Percentiles rank a stretch among this genome's conserved stretches.
phyloP scores from a whole-genome alignment of 1,140 invertebrate species.

The Zaprionus camerounensis region DNA sequence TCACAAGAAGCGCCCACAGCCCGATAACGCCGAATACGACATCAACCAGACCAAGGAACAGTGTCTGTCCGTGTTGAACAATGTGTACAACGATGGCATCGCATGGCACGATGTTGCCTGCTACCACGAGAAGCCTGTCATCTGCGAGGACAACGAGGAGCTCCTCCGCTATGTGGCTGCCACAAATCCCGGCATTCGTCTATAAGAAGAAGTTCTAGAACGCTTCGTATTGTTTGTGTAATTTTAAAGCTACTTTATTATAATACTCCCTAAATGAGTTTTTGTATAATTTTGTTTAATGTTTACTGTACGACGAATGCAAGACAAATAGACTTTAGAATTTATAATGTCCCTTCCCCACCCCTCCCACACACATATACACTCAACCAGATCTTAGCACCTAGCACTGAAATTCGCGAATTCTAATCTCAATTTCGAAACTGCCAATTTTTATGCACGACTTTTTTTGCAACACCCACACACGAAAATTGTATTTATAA shows the following conservation, averaged over 20 bases:
- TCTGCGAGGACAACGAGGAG: conserved; percentile 95
- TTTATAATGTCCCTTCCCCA: conserved; percentile 64
- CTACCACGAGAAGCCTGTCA: conserved; percentile 95
- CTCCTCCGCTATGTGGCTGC: conserved; percentile 92
- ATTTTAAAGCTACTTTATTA: conserved; percentile 82
- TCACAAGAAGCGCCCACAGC: conserved; percentile 94
- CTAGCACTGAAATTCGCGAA: conserved; percentile 34
- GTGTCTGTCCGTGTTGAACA: conserved; percentile 93
- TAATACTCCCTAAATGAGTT: conserved; percentile 78
- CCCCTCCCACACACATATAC: conserved; percentile 56
- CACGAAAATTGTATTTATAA: conserved; percentile 59
- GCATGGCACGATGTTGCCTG: conserved; percentile 97
- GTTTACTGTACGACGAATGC: conserved; percentile 73
- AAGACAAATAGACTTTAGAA: conserved; percentile 84
- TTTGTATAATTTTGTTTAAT: conserved; percentile 78
- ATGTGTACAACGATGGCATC: conserved; percentile 96
- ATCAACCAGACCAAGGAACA: conserved; percentile 95
- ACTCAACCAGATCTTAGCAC: conserved; percentile 11
- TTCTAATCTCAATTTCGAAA: conserved; percentile 50
- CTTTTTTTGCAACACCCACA: conserved; percentile 26
- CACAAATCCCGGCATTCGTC: conserved; percentile 91
- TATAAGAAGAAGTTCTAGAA: conserved; percentile 85
- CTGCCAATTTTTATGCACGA: conserved; percentile 63
- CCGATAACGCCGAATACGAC: conserved; percentile 96
- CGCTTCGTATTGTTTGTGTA: conserved; percentile 73